Evolutionary conservation across 2,797 vertebrate species (phyloP).

Genomic region (Fratercula arctica): DNA sequence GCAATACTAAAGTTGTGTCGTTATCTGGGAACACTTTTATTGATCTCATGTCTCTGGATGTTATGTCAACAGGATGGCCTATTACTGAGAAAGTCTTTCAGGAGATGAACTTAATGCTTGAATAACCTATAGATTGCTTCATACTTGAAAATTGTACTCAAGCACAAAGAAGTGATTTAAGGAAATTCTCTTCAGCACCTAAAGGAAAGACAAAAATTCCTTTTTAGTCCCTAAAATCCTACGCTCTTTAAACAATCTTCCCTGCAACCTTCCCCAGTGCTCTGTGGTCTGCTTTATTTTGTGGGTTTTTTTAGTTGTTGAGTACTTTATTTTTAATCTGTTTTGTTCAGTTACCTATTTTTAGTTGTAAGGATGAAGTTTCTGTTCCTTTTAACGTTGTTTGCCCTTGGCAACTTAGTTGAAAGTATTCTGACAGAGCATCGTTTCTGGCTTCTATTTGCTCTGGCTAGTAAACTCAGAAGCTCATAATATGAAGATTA

Average conservation of each 20-base stretch:
- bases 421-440: neutral
- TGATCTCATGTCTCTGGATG: slow-evolving; percentile 4
- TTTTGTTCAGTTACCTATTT: neutral
- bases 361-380: neutral
- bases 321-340: neutral
- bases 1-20: neutral
- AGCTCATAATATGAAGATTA: neutral
- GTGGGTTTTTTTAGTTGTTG: neutral
- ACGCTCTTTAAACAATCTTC: neutral
- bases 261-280: neutral
- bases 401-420: neutral
- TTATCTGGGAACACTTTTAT: slow-evolving; percentile 18
- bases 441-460: neutral
- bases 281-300: neutral
- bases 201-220: neutral
- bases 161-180: neutral
- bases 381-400: neutral
- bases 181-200: neutral
- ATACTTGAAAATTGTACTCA: neutral
- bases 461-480: neutral
- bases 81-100: neutral
- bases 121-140: slow-evolving; percentile 1
- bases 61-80: neutral
- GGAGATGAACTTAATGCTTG: neutral
- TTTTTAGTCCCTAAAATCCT: neutral